Percentiles rank a stretch among this genome's conserved stretches.
Evolutionary conservation across 2,888 invertebrate genomes (phyloP).

Genomic region (Tromatobia lineatoria): DNA sequence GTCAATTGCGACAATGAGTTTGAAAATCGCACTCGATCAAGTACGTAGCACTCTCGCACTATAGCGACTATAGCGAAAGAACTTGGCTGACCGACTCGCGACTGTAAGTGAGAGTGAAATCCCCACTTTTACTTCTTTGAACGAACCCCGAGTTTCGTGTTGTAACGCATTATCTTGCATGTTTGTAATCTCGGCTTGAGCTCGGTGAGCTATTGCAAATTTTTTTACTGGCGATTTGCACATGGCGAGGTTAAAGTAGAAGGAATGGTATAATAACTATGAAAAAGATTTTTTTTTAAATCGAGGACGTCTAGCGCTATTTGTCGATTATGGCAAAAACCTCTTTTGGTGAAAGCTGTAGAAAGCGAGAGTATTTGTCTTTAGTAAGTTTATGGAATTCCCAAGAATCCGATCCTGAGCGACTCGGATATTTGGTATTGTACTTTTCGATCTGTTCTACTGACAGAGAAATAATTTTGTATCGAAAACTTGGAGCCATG

Average conservation of each 20-base stretch:
- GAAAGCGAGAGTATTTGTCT: conserved; percentile 22
- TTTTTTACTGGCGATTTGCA: background rate
- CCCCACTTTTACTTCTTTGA: conserved; percentile 76
- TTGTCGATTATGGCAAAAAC: background rate
- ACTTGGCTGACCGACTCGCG: conserved; percentile 52
- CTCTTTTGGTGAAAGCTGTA: conserved; percentile 14
- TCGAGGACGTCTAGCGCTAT: background rate
- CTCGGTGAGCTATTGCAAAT: background rate
- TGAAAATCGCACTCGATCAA: conserved; percentile 38
- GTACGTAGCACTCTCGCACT: conserved; percentile 46
- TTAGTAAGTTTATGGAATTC: background rate
- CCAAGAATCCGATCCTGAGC: background rate
- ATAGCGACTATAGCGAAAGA: conserved; percentile 57
- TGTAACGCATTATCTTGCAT: conserved; percentile 68
- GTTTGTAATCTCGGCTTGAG: background rate
- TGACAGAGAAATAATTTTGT: background rate
- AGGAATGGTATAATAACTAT: background rate
- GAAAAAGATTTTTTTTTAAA: background rate
- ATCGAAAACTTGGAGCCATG: background rate
- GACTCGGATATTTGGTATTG: background rate
- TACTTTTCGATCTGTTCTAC: background rate
- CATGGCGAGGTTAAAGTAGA: background rate
- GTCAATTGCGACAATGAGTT: conserved; percentile 4
- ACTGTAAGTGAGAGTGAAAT: conserved; percentile 76
- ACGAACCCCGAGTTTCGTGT: conserved; percentile 59